Evolutionary conservation across 2,888 invertebrate genomes (phyloP).

Genomic region (Patella depressa): DNA sequence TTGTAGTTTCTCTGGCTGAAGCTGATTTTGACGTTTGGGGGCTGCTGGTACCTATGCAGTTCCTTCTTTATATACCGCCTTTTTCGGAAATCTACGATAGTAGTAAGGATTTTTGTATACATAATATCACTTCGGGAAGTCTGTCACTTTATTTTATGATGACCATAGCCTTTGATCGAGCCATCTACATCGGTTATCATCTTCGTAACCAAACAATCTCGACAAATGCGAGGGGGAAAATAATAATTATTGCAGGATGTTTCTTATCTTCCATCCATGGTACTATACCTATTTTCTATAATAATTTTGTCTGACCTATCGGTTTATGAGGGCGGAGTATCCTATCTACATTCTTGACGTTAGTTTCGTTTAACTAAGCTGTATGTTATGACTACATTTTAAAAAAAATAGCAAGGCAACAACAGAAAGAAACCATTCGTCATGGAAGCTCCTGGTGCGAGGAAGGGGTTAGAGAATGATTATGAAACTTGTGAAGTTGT

Average conservation of each 20-base stretch:
- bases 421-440: too few relatives aligned
- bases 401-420: background rate
- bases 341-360: background rate
- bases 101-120: slow-evolving; percentile 23
- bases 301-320: slow-evolving; percentile 3
- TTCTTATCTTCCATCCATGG: background rate
- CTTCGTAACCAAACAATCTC: background rate
- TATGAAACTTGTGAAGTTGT: slow-evolving; percentile 13
- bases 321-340: slow-evolving; percentile 1
- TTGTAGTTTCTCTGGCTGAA: slow-evolving; percentile 19
- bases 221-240: background rate
- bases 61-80: slow-evolving; percentile 14
- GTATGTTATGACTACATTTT: slow-evolving; percentile 9
- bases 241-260: slow-evolving; percentile 1
- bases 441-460: background rate
- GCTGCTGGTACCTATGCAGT: slow-evolving; percentile 20
- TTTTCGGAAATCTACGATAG: slow-evolving; percentile 6
- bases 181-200: background rate
- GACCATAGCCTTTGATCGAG: slow-evolving; percentile 30
- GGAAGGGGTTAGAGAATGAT: background rate
- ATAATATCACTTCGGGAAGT: slow-evolving; percentile 14
- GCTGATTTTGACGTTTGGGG: slow-evolving; percentile 22
- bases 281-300: slow-evolving; percentile 5
- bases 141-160: slow-evolving; percentile 24
- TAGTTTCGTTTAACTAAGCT: background rate